Evolutionary conservation across 2,888 invertebrate genomes (phyloP).

Genomic region (Acronicta leporina): DNA sequence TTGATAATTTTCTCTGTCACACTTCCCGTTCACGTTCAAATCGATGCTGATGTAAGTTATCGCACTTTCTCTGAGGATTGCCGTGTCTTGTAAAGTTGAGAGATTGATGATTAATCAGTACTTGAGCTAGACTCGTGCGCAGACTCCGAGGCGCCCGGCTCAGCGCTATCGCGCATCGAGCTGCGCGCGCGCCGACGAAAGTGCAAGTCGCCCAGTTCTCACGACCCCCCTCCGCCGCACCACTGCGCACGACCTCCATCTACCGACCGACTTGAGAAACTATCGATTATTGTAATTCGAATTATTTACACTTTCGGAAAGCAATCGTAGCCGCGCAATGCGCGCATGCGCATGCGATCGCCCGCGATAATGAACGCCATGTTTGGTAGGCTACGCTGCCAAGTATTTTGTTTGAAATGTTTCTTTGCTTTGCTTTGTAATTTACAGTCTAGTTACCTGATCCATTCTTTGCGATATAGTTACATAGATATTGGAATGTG

Average conservation of each 20-base stretch:
- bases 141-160: conserved; percentile 78
- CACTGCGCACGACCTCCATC: conserved; percentile 61
- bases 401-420: conserved; percentile 48
- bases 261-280: conserved; percentile 66
- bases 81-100: conserved; percentile 51
- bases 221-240: conserved; percentile 73
- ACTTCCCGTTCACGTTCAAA: conserved; percentile 32
- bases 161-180: conserved; percentile 70
- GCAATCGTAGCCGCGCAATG: conserved; percentile 66
- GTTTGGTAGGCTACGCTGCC: conserved; percentile 59
- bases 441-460: conserved; percentile 30
- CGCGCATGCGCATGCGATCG: conserved; percentile 69
- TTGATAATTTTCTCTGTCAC: conserved; percentile 44
- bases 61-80: conserved; percentile 62
- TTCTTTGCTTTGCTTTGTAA: conserved; percentile 44
- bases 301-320: conserved; percentile 80
- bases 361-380: conserved; percentile 66
- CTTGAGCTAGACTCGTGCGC: conserved; percentile 73
- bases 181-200: conserved; percentile 79
- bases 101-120: conserved; percentile 75
- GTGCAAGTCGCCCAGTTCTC: conserved; percentile 87
- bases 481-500: neutral
- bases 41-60: conserved; percentile 45
- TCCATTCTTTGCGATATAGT: conserved; percentile 11
- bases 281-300: conserved; percentile 77